Evolutionary conservation across 1,140 invertebrate species (phyloP), one percentile per base, ranked within the genome.

Genomic region (Monochamus saltuarius): DNA sequence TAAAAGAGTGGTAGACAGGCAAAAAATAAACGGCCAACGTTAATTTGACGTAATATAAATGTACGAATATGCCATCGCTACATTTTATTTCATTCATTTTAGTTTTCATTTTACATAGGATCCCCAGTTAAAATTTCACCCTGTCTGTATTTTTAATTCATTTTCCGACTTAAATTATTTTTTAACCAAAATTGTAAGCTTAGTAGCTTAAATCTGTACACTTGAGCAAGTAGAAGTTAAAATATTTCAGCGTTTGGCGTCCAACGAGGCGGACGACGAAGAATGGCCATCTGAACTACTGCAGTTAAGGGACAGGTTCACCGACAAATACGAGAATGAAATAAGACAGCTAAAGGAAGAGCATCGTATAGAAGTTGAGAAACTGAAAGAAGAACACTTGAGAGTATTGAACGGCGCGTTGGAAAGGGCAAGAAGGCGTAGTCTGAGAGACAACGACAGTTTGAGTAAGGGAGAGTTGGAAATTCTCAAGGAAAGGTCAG

Each of bases 271-370:
- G 22, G 85, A 87, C 49, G 80, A 84, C 61, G 81, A 84, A 59
- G 83, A 84, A 70, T 88, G 87, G 85, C 87, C 88, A 4, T 67
- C 82, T 40, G 87, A 89, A 73, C 77, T 90, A 45, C 76, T 88
- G 34, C 81, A 84, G 57, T 69, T 89, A 22, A 75, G 86, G 3
- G 85, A 88, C 69, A 86, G 84, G 75, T 86, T 89, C 52, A 84
- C 85, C 36, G 82, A 80, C 10, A 85, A 83, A 54, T 81, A 82
- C 61, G 81, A 82, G 68, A 73, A 75, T 53, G 79, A 85, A 70
- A 78, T 82, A 0, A 65, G 73, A 29, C 56, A 72, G 17, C 59
- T 82, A 4, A 77, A 77, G 56, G 61, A 75, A 22, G 46, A 68
- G 9, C 78, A 82, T 58, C 46, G 19, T 47, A 29, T 39, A 1